phyloP scores from a whole-genome alignment of 2,113 vertebrate species.

The Plecturocebus donacophilus region DNA sequence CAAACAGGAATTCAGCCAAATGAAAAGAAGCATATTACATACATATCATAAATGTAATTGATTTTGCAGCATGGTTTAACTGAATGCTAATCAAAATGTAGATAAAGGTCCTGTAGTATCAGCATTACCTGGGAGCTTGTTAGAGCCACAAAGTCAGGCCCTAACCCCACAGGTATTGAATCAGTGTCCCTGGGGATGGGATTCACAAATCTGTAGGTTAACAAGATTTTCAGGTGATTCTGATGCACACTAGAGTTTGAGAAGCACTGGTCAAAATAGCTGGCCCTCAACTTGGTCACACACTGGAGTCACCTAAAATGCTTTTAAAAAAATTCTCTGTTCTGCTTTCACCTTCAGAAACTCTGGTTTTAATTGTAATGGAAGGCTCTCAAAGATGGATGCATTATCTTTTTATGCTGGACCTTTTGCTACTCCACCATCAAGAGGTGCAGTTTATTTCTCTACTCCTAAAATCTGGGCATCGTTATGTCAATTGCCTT shows the following conservation, averaged over 20 bases:
- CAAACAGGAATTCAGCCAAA: not conserved
- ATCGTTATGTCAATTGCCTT: not conserved
- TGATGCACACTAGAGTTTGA: not conserved
- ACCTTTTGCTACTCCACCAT: not conserved
- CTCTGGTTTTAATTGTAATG: not conserved
- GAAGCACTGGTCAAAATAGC: not conserved
- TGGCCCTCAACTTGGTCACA: not conserved
- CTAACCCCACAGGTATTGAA: not conserved
- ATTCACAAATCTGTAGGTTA: not conserved
- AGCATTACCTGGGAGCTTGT: not conserved
- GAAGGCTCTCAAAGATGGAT: not conserved
- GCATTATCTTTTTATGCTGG: not conserved
- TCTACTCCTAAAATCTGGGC: not conserved
- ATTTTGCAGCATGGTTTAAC: not conserved
- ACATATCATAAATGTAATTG: too few relatives aligned
- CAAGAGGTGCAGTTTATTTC: not conserved
- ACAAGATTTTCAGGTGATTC: not conserved
- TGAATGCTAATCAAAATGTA: not conserved
- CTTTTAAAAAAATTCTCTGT: not conserved
- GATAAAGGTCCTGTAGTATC: too few relatives aligned
- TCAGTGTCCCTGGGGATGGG: not conserved
- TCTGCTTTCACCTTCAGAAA: not conserved
- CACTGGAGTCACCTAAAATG: not conserved
- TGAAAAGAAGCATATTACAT: not conserved
- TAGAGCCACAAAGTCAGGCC: not conserved